Percentiles rank a stretch among this genome's conserved stretches.
Evolutionary conservation across 2,888 invertebrate genomes (phyloP).

Genomic region (Cerceris ruficornis): DNA sequence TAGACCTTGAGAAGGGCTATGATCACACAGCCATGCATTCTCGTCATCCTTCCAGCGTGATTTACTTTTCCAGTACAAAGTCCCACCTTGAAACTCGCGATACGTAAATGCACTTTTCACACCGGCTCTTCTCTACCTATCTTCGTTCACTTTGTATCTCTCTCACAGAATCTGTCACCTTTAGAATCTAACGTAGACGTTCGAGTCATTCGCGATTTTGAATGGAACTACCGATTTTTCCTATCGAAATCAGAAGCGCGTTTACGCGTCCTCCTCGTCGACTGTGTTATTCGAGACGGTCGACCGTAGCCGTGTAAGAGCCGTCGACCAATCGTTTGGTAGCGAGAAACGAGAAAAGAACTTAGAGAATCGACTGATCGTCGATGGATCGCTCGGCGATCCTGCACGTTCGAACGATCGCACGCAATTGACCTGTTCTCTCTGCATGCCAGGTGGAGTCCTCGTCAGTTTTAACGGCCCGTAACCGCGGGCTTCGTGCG

Average conservation of each 20-base stretch:
- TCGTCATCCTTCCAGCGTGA: neutral
- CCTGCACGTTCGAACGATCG: conserved; percentile 38
- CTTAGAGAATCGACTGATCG: neutral
- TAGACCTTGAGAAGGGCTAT: conserved; percentile 3
- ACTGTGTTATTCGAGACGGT: neutral
- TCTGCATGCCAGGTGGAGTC: conserved; percentile 22
- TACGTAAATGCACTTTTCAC: no score
- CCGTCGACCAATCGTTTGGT: neutral
- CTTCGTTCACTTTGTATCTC: no score
- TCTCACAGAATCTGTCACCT: no score
- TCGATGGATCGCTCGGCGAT: conserved; percentile 38
- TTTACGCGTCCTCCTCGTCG: no score
- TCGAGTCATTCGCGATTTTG: no score
- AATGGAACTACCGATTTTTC: no score
- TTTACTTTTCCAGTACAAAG: neutral
- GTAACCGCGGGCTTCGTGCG: conserved; percentile 8
- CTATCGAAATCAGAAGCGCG: no score
- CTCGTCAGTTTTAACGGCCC: conserved; percentile 17
- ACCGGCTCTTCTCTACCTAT: no score
- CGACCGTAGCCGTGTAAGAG: neutral
- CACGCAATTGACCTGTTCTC: conserved; percentile 47
- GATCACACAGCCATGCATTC: neutral
- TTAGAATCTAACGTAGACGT: no score
- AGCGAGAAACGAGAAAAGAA: conserved; percentile 3
- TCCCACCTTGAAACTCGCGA: neutral